phyloP scores from a whole-genome alignment of 2,113 vertebrate species.

The Rafetus swinhoei region DNA sequence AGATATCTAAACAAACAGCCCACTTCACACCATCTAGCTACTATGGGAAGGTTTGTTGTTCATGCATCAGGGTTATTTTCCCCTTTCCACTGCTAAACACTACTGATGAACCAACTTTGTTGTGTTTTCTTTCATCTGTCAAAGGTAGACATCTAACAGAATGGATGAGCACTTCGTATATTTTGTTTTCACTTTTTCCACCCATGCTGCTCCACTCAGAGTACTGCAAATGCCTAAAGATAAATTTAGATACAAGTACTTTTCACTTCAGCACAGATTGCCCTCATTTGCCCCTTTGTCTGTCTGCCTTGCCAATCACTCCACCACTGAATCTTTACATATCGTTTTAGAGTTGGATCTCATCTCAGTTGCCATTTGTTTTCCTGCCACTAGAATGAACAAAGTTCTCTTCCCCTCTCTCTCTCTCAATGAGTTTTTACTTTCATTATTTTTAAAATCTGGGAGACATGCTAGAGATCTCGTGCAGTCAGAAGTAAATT shows the following conservation, averaged over 20 bases:
- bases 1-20: neutral
- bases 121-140: too few relatives aligned
- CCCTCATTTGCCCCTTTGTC: slow-evolving; percentile 28
- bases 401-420: neutral
- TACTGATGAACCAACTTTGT: too few relatives aligned
- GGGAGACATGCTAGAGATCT: slow-evolving; percentile 2
- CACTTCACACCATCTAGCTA: neutral
- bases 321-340: slow-evolving; percentile 37
- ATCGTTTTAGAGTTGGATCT: slow-evolving; percentile 10
- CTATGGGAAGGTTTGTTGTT: too few relatives aligned
- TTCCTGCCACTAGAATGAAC: slow-evolving; percentile 45
- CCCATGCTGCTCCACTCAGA: neutral
- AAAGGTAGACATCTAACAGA: too few relatives aligned
- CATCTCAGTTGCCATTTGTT: slow-evolving; percentile 35
- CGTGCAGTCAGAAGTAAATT: neutral
- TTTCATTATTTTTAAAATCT: neutral
- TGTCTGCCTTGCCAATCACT: slow-evolving; percentile 43
- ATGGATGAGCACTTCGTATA: neutral
- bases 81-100: too few relatives aligned
- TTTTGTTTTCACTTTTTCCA: neutral
- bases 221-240: slow-evolving; percentile 19
- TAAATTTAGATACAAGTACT: slow-evolving; percentile 28
- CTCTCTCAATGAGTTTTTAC: slow-evolving; percentile 6
- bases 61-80: too few relatives aligned
- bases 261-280: slow-evolving; percentile 47